Conservation (phyloP, 1,140 invertebrate genomes). For the Bombus terrestris region DNA sequence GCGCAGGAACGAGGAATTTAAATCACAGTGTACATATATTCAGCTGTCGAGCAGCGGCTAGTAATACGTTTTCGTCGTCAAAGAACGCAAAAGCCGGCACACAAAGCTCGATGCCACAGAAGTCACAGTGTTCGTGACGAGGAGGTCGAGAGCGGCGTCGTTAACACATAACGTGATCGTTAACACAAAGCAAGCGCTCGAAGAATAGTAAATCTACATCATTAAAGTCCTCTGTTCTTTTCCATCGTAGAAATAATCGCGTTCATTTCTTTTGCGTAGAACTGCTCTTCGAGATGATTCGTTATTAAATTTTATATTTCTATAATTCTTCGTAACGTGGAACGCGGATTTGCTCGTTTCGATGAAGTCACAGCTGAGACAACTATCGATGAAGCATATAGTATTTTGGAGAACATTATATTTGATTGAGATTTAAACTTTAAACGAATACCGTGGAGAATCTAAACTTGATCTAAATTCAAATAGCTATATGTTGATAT, state of each 20-base stretch:
- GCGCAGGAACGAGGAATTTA: constrained; percentile 16
- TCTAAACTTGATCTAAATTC: too few relatives aligned
- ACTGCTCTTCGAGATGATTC: background rate
- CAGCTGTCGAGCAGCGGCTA: background rate
- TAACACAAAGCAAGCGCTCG: constrained; percentile 21
- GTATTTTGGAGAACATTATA: too few relatives aligned
- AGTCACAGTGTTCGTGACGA: constrained; percentile 33
- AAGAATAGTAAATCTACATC: constrained; percentile 42
- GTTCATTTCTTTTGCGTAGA: background rate
- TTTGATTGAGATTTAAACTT: too few relatives aligned
- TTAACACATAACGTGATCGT: constrained; percentile 51
- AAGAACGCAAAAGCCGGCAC: constrained; percentile 26
- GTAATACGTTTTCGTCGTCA: background rate
- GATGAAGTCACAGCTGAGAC: too few relatives aligned
- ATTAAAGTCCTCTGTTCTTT: constrained; percentile 35
- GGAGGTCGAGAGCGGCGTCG: constrained; percentile 24
- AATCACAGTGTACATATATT: background rate
- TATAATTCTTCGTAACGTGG: background rate
- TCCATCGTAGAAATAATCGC: background rate
- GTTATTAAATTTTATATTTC: background rate
- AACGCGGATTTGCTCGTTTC: too few relatives aligned
- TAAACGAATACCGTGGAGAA: too few relatives aligned
- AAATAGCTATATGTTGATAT: too few relatives aligned
- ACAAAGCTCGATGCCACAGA: constrained; percentile 14
- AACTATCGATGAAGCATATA: too few relatives aligned